phyloP scores from a whole-genome alignment of 2,888 invertebrate species.

The Platycheirus albimanus region DNA sequence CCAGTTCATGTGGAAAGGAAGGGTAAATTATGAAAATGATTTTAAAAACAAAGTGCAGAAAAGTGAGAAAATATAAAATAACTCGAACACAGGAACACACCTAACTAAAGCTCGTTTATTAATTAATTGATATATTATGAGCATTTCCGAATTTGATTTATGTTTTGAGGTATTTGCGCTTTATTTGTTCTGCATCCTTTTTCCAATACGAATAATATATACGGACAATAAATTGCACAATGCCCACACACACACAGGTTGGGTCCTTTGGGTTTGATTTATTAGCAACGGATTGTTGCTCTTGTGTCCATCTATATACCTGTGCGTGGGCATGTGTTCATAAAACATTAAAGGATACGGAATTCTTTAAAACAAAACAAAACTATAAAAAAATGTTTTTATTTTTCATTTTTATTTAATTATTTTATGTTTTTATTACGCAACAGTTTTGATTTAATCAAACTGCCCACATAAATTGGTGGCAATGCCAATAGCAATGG shows the following conservation, averaged over 20 bases:
- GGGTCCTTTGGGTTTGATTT: not conserved
- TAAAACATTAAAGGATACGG: too few relatives aligned
- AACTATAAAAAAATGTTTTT: too few relatives aligned
- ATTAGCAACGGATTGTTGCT: too few relatives aligned
- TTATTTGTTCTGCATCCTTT: constrained; percentile 52
- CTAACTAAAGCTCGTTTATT: constrained; percentile 47
- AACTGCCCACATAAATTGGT: not conserved
- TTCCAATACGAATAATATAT: constrained; percentile 6
- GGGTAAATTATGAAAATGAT: constrained; percentile 64
- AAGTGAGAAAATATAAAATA: constrained; percentile 28
- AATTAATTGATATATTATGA: constrained; percentile 72
- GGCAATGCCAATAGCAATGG: too few relatives aligned
- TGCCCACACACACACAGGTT: too few relatives aligned
- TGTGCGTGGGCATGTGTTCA: too few relatives aligned
- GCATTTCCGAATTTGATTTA: constrained; percentile 68
- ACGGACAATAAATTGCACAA: constrained; percentile 8
- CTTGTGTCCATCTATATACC: too few relatives aligned
- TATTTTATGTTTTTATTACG: constrained; percentile 28
- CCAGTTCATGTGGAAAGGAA: constrained; percentile 8
- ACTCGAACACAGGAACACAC: too few relatives aligned
- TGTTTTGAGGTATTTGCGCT: constrained; percentile 53
- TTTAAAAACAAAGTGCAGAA: constrained; percentile 55
- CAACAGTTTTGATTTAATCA: constrained; percentile 59
- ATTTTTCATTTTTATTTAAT: not conserved
- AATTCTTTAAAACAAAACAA: too few relatives aligned